Base-by-base conservation (phyloP, 2,888 invertebrate species). In the Spodoptera littoralis region DNA sequence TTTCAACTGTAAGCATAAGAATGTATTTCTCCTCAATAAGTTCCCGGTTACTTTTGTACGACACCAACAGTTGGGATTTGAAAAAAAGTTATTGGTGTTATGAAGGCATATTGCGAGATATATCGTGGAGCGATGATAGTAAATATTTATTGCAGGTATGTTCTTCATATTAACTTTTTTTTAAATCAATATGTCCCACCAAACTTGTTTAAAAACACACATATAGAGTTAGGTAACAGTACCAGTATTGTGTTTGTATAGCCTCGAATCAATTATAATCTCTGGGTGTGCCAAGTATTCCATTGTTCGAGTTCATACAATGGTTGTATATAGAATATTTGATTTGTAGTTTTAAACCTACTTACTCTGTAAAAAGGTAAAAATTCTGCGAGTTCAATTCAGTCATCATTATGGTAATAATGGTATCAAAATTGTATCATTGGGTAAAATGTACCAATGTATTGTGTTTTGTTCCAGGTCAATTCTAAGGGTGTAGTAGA, bases 11-110 rank as follows among this genome's bases (percentile, higher is more conserved):
- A 67, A 70, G 60, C 65, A 13, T 60, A 59, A 90, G 79, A 80
- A 96, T 96, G 96, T 95, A 94, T 87, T 90, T 96, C 71, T 95
- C 95, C 30, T 95, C 96, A 45, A 91, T 95, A 69, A 95, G 95
- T 79, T 95, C 95, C 49, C 94, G 95, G 49, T 88, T 96, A 68
- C 90, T 95, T 82, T 88, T 96, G 30, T 95, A 96, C 79, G 95
- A 95, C 70, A 92, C 90, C 65, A 95, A 92, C 79, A 92, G 88
- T 84, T 96, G 95, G 90, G 93, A 95, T 79, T 87, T 95, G 60
- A 90, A 94, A 81, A 94, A 95, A 79, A 90, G 91, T 59, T 95
- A 95, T 77, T 92, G 90, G 52, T 91, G 90, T 77, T 92, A 92
- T 65, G 93, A 95, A 76, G 91, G 91, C 54, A 76, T 92, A 63